Percentiles rank a stretch among this genome's conserved stretches.
These are phyloP conservation scores for Merodon equestris DNA, from an alignment of 2,888 invertebrate genomes.

Conservation along the genomic window DNA sequence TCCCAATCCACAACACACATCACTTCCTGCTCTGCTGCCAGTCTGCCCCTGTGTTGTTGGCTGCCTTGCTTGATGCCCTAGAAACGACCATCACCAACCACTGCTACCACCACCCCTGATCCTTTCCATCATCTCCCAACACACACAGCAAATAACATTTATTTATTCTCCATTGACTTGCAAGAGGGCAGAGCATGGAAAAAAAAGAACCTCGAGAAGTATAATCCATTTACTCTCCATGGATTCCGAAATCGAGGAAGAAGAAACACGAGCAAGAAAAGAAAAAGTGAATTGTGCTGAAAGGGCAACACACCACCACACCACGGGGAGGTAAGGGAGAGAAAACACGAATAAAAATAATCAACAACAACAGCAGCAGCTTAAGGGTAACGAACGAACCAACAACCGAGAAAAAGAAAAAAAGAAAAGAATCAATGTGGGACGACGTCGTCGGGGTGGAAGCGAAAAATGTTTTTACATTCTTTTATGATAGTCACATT, in stretches of 20 bases:
- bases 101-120: not conserved
- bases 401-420: slow-evolving; percentile 21
- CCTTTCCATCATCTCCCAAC: not conserved
- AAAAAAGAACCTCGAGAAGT: slow-evolving; percentile 24
- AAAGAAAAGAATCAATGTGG: slow-evolving; percentile 10
- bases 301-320: too few species aligned
- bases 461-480: slow-evolving; percentile 66
- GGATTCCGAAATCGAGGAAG: slow-evolving; percentile 40
- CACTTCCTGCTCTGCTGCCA: slow-evolving; percentile 14
- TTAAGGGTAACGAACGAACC: slow-evolving; percentile 52
- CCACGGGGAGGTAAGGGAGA: too few species aligned
- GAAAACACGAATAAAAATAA: too few species aligned
- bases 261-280: slow-evolving; percentile 11
- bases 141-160: slow-evolving; percentile 64
- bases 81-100: slow-evolving; percentile 12
- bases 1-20: slow-evolving; percentile 58
- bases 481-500: slow-evolving; percentile 69
- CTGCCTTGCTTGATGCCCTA: slow-evolving; percentile 20
- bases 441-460: slow-evolving; percentile 39
- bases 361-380: slow-evolving; percentile 45
- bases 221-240: slow-evolving; percentile 63
- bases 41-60: too few species aligned
- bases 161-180: slow-evolving; percentile 69
- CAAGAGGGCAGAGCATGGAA: slow-evolving; percentile 36
- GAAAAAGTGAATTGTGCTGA: too few species aligned